Evolutionary conservation across 2,797 vertebrate genomes (phyloP).

Genomic region (Periparus ater): DNA sequence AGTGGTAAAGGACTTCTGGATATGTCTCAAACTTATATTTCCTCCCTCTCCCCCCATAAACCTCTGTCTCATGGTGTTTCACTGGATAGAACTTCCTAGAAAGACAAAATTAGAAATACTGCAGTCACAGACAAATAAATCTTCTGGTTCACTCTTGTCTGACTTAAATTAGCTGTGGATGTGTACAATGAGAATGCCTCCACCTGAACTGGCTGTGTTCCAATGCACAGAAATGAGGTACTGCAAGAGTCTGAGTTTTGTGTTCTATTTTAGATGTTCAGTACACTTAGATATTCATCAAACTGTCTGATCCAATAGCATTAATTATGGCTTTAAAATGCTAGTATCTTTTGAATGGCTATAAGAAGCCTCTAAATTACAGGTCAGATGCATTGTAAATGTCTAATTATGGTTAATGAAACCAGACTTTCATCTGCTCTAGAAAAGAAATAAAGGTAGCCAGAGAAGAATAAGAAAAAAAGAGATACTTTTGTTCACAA

Average conservation of each 20-base stretch:
- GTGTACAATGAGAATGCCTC: not conserved
- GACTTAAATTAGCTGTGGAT: not conserved
- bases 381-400: not conserved
- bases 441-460: not conserved
- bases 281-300: not conserved
- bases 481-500: not conserved
- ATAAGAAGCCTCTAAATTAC: not conserved
- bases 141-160: not conserved
- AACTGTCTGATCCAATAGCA: not conserved
- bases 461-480: not conserved
- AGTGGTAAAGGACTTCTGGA: too few species aligned
- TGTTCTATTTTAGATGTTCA: not conserved
- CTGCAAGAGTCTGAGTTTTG: not conserved
- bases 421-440: not conserved
- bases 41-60: too few species aligned
- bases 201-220: not conserved
- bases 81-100: too few species aligned
- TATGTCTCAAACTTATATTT: too few species aligned
- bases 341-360: not conserved
- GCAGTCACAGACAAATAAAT: not conserved
- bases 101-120: too few species aligned
- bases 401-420: not conserved
- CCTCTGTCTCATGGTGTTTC: too few species aligned
- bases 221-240: not conserved
- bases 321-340: not conserved